Percentiles rank a stretch among this genome's conserved stretches.
phyloP scores from a whole-genome alignment of 2,113 vertebrate species.

The Phrynocephalus versicolor region DNA sequence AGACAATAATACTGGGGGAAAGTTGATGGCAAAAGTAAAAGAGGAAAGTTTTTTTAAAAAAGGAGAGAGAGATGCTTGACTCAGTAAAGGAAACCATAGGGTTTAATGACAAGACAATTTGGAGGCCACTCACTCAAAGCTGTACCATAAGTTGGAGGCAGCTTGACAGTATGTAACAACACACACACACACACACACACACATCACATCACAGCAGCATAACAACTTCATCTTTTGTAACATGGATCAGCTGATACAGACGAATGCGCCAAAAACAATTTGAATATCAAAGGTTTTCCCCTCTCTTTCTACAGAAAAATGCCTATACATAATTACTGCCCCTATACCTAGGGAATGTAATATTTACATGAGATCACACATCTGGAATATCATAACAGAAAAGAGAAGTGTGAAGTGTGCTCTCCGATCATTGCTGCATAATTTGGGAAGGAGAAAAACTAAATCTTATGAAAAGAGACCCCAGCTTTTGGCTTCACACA shows the following conservation, averaged over 20 bases:
- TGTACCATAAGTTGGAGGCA: too few relatives aligned
- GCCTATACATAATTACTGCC: background rate
- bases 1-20: too few relatives aligned
- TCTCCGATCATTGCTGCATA: background rate
- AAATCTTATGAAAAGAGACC: background rate
- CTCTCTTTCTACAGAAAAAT: background rate
- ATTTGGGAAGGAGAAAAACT: background rate
- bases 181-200: too few relatives aligned
- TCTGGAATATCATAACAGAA: background rate
- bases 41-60: too few relatives aligned
- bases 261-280: background rate
- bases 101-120: too few relatives aligned
- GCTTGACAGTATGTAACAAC: too few relatives aligned
- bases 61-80: too few relatives aligned
- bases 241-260: background rate
- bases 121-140: too few relatives aligned
- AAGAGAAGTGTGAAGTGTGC: background rate
- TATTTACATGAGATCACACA: background rate
- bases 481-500: background rate
- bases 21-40: too few relatives aligned
- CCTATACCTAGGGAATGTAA: constrained; percentile 9
- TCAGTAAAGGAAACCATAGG: too few relatives aligned
- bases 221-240: background rate
- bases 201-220: too few relatives aligned
- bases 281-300: background rate